phyloP scores from a whole-genome alignment of 2,113 vertebrate species.

The Climacteris rufus region DNA sequence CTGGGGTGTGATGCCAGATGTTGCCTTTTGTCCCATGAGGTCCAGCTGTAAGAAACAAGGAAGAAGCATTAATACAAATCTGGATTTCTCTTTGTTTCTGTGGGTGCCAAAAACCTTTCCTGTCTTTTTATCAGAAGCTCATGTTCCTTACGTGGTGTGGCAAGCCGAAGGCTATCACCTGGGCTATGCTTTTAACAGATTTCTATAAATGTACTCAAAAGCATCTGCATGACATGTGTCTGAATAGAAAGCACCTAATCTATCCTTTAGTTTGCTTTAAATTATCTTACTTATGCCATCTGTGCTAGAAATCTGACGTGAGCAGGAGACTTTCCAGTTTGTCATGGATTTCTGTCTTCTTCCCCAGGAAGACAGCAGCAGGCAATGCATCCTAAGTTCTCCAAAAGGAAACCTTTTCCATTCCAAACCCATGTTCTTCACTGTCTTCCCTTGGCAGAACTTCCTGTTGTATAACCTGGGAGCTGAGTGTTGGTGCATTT shows the following conservation, averaged over 20 bases:
- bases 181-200: not conserved
- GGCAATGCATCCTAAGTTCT: not conserved
- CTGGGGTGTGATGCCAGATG: not conserved
- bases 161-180: not conserved
- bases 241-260: not conserved
- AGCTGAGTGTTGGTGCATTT: fast-evolving
- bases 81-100: not conserved
- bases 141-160: not conserved
- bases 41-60: not conserved
- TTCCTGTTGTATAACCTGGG: not conserved
- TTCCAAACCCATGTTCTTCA: not conserved
- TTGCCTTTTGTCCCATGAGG: not conserved
- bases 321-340: not conserved
- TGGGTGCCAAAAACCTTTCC: not conserved
- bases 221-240: not conserved
- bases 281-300: not conserved
- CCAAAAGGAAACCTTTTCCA: not conserved
- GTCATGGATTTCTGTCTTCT: not conserved
- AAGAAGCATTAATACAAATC: not conserved
- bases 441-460: not conserved
- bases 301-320: not conserved
- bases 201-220: not conserved
- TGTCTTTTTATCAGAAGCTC: not conserved
- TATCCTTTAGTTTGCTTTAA: not conserved
- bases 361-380: not conserved